Conservation (phyloP, 2,797 vertebrate species). For the Gambelia wislizenii region DNA sequence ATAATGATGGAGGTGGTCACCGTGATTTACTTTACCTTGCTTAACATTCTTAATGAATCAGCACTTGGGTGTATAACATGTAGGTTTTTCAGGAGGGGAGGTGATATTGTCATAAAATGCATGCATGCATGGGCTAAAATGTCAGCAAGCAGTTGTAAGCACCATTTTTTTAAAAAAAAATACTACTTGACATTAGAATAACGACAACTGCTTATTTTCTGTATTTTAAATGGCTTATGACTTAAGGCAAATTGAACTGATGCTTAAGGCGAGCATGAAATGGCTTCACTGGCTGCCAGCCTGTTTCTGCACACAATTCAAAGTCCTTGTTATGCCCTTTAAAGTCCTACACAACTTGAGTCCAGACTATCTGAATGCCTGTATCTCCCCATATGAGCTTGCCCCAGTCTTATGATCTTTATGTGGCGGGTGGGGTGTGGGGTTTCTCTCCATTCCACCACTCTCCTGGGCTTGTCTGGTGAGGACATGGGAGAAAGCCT, state of each 20-base stretch:
- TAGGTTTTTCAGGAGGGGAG: neutral
- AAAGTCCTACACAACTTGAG: too few species aligned
- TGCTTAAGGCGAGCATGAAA: too few species aligned
- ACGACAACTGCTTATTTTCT: neutral
- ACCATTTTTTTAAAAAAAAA: neutral
- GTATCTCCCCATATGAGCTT: too few species aligned
- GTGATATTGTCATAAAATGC: neutral
- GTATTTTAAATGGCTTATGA: neutral
- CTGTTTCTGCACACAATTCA: too few species aligned
- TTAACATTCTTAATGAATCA: neutral
- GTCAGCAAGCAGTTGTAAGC: neutral
- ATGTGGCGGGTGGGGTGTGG: too few species aligned
- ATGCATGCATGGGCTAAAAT: neutral
- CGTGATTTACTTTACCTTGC: neutral
- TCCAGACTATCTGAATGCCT: too few species aligned
- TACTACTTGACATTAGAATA: neutral
- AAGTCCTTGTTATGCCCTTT: too few species aligned
- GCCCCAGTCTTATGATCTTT: too few species aligned
- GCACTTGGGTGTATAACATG: neutral
- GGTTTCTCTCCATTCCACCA: too few species aligned
- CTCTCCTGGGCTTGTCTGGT: too few species aligned
- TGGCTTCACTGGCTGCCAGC: too few species aligned
- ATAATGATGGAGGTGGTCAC: neutral
- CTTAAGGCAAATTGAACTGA: neutral
- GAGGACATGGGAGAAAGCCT: too few species aligned